A percentile compares a stretch with the other conserved stretches of the same genome.
These are phyloP conservation scores for Champsocephalus gunnari DNA, from an alignment of 2,797 vertebrate species.

Conservation along the genomic window DNA sequence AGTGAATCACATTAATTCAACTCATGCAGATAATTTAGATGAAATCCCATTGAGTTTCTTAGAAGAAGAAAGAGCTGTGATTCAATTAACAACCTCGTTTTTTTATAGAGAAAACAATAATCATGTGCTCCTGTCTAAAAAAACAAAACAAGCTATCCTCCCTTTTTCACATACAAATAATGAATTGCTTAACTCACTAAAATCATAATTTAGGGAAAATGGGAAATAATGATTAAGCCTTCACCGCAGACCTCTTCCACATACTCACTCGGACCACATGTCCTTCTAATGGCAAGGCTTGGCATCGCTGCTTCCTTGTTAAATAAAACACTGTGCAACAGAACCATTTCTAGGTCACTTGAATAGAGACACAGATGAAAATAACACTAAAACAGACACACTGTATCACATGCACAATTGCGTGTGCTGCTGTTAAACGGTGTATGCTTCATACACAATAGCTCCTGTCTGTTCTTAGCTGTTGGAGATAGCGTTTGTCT, in stretches of 20 bases:
- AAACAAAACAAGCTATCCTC: slow-evolving; percentile 32
- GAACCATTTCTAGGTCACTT: slow-evolving; percentile 58
- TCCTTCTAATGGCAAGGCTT: slow-evolving; percentile 28
- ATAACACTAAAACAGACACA: neutral
- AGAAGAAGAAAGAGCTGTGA: neutral
- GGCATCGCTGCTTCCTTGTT: slow-evolving; percentile 24
- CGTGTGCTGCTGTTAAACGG: slow-evolving; percentile 19
- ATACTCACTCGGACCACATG: slow-evolving; percentile 1
- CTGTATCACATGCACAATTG: slow-evolving; percentile 2
- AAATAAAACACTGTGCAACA: slow-evolving; percentile 50
- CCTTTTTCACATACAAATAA: slow-evolving; percentile 16
- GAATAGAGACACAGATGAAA: slow-evolving; percentile 32
- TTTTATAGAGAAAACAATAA: neutral
- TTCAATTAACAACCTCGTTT: slow-evolving; percentile 18
- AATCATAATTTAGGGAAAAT: slow-evolving; percentile 27
- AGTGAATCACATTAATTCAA: slow-evolving; percentile 31
- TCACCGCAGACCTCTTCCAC: slow-evolving; percentile 22
- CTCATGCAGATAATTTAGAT: slow-evolving; percentile 11
- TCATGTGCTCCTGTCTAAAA: slow-evolving; percentile 12
- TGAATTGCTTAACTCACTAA: slow-evolving; percentile 11
- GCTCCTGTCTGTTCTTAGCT: slow-evolving; percentile 22
- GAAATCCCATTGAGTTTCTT: slow-evolving; percentile 8
- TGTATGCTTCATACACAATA: slow-evolving; percentile 13
- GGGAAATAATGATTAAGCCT: slow-evolving; percentile 44
- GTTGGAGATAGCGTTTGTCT: neutral